phyloP scores from a whole-genome alignment of 2,113 vertebrate genomes.

The Semnornis frantzii region DNA sequence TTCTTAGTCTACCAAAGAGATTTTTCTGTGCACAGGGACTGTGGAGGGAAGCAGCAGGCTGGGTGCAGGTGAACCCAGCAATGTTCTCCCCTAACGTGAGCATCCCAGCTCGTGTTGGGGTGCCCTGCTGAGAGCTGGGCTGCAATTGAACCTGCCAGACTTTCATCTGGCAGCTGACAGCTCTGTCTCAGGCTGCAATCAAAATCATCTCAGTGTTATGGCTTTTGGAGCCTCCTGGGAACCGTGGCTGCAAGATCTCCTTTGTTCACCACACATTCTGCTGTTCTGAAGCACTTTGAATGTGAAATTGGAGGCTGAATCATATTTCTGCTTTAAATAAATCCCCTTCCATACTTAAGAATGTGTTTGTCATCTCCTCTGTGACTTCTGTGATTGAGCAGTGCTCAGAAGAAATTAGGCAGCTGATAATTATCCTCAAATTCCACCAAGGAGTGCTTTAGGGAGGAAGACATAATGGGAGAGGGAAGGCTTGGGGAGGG shows the following conservation, averaged over 20 bases:
- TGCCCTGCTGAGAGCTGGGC: background rate
- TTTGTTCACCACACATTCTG: background rate
- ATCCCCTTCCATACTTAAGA: background rate
- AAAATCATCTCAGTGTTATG: background rate
- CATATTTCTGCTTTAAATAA: constrained; percentile 53
- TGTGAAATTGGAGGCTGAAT: constrained; percentile 32
- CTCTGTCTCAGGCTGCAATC: background rate
- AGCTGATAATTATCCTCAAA: constrained; percentile 30
- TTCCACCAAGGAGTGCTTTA: background rate
- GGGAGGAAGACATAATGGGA: background rate
- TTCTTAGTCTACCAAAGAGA: background rate
- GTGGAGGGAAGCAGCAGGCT: background rate
- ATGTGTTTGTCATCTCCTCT: background rate
- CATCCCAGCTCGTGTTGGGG: accelerated
- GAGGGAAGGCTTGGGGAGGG: background rate
- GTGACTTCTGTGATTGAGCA: constrained; percentile 22
- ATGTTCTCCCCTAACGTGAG: background rate
- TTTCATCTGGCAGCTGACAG: background rate
- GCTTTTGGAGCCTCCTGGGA: background rate
- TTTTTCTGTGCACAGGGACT: background rate
- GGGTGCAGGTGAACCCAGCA: background rate
- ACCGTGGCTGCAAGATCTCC: background rate
- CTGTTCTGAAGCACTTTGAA: background rate
- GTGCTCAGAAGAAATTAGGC: background rate
- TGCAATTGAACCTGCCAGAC: background rate